A percentile compares a stretch with the other conserved stretches of the same genome.
These are phyloP conservation scores for Pyrocephalus nanus DNA, from an alignment of 2,797 vertebrate species.

Conservation along the genomic window DNA sequence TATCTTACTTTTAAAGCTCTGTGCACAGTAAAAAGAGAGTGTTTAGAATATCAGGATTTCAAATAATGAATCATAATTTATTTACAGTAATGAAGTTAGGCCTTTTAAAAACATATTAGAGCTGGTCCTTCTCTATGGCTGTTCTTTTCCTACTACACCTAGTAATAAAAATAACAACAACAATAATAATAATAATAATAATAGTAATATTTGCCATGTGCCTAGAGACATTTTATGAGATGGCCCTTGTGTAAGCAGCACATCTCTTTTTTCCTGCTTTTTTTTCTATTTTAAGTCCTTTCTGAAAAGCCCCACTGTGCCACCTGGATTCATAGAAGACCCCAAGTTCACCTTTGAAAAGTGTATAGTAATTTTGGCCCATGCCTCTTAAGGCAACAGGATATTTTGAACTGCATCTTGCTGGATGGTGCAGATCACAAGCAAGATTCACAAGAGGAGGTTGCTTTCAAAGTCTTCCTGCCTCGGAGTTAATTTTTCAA, in stretches of 20 bases:
- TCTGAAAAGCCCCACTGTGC: background rate
- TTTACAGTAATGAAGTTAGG: background rate
- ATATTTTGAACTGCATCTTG: background rate
- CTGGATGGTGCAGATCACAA: background rate
- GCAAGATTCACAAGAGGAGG: background rate
- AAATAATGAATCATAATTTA: background rate
- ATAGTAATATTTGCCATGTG: background rate
- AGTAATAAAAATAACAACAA: background rate
- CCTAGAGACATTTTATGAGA: background rate
- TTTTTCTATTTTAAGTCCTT: background rate
- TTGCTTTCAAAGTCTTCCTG: background rate
- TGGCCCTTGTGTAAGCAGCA: background rate
- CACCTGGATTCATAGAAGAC: background rate
- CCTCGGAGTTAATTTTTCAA: background rate
- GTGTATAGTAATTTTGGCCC: background rate
- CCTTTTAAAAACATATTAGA: background rate
- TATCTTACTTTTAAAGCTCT: background rate
- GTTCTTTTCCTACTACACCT: background rate
- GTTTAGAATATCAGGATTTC: background rate
- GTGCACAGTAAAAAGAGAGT: background rate
- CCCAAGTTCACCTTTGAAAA: background rate
- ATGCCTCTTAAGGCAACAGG: background rate
- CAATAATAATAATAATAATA: background rate
- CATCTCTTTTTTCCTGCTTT: background rate
- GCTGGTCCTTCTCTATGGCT: background rate